Evolutionary conservation across 2,113 vertebrate genomes (phyloP), one percentile per base, ranked within the genome.

Genomic region (Sander lucioperca): DNA sequence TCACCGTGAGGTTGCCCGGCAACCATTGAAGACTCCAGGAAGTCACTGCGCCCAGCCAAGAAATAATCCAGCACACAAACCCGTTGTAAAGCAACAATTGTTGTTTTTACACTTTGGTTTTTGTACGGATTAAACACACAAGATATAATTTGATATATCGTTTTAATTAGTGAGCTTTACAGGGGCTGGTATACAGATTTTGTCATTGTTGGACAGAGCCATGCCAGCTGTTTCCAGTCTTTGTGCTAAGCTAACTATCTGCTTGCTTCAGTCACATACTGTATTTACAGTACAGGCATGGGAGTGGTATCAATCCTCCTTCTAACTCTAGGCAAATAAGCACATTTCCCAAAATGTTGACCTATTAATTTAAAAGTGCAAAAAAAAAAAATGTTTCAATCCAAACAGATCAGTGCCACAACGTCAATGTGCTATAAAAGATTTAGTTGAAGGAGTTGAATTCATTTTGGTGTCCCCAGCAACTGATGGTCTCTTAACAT

Each of bases 211-310:
- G 45, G 45, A 54, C 23, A 43, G 45, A 50, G 5, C 19, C 18
- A 4, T 2, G 58, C 47, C 54, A n/a, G 56, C 21, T 27, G 33
- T 74, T 25, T 53, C 30, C 33, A 69, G 33, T 56, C 15, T 54
- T 62, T 75, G 39, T 74, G 45, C n/a, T 53, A 53, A 64, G 47
- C 45, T 61, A 74, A 39, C 39, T 10, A 11, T 43, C 10, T 43
- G 9, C 39, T 43, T 11, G 54, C 18, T 64, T 58, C 2, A 39
- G 10, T 11, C 75, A 48, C 2, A 18, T 65, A 6, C 23, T 54
- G n/a, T 39, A 53, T 2, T 54, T 36, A 39, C 14, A 62, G 30
- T 18, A 39, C 19, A 63, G 47, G 53, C 21, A 14, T 19, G 8
- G 27, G 36, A 39, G 39, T 9, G 39, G 39, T 23, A 54, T 45